Evolutionary conservation across 2,113 vertebrate genomes (phyloP), one percentile per base, ranked within the genome.

Genomic region (Lonchura striata): DNA sequence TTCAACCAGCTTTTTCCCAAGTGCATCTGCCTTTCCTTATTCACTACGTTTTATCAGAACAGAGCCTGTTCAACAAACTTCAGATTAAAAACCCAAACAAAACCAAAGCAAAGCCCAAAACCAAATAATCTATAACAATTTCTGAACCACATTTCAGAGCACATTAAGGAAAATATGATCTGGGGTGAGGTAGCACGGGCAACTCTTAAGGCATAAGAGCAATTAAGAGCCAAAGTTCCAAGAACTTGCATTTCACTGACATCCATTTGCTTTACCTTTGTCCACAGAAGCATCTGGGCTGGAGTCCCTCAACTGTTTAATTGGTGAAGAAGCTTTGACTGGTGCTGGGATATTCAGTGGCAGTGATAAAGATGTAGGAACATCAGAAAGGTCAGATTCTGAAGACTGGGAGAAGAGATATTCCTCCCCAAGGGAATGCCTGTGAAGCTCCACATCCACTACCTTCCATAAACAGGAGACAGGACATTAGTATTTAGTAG

Each of bases 391-490:
- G 33, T 97, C 97, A 37, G 98, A 98, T 35, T 98, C 97, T 2
- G 97, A 97, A 42, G 97, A 97, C 47, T 97, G 98, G 75, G 98
- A 98, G 78, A 96, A 98, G 81, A 98, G 81, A 79, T 98, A 98
- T 63, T 99, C 99, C 53, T 99, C 99, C 4, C 98, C 98, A 22
- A 99, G 98, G 66, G 99, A 99, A 97, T 98, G 98, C 79, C 99
- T 98, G 50, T 99, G 98, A 7, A 99, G 98, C 90, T 99, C 99
- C 94, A 99, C 99, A 87, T 99, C 99, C 88, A 99, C 99, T 63
- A 99, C 99, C 99, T 99, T 86, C 94, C 74, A 97, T 39, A 93
- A 94, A 76, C 0, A 94, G 57, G 42, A 47, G 8, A 92, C 88
- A 65, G 74, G 35, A 54, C 52, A 44, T 83, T 15, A 86, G 68